Base-by-base conservation (phyloP, 1,140 invertebrate species). In the Dinoponera quadriceps region DNA sequence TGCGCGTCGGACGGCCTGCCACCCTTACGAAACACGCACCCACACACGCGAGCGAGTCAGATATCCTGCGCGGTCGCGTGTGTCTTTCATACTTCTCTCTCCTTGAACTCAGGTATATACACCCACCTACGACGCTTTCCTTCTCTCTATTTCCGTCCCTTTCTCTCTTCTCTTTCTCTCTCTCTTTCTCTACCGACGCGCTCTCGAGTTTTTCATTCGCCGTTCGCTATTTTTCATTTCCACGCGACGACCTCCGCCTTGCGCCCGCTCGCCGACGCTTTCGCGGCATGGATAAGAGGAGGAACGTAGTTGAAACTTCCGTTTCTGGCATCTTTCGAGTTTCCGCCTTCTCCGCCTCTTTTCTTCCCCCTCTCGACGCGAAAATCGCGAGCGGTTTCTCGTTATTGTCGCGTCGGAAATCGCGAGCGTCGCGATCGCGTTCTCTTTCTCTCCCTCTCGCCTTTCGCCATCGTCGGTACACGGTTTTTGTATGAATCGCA, bases 141-240 rank as follows among this genome's bases (percentile, higher is more conserved):
- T 51, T 11, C 66, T 54, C 20, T 27, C 38, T 18, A 1, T 3
- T 51, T 38, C 69, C 69, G 78, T 72, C 72, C 82, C 73, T 33
- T 57, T 51, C 7, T 44, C 38, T 9, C 38, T 11, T 44, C 7
- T 44, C 38, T 11, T 9, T 11, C 9, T 11, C 38, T 44, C 38
- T 44, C 38, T 33, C 38, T 44, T 11, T 44, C 38, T 44, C 38
- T 44, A 2, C 33, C 33, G 33, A 33, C 66, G 71, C 74, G 80
- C 87, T 88, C 82, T 71, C 85, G 88, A 90, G 89, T 89, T 91
- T 92, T 87, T 86, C 88, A 90, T 91, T 86, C 85, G 38, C 38
- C 84, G 57, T 78, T 73, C 78, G 80, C 89, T 87, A 77, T 90
- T 90, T 91, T 85, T 88, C 86, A 85, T 89, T 87, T 88, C 69